Evolutionary conservation across 1,140 invertebrate genomes (phyloP), one percentile per base, ranked within the genome.

Genomic region (Drosophila mayri): DNA sequence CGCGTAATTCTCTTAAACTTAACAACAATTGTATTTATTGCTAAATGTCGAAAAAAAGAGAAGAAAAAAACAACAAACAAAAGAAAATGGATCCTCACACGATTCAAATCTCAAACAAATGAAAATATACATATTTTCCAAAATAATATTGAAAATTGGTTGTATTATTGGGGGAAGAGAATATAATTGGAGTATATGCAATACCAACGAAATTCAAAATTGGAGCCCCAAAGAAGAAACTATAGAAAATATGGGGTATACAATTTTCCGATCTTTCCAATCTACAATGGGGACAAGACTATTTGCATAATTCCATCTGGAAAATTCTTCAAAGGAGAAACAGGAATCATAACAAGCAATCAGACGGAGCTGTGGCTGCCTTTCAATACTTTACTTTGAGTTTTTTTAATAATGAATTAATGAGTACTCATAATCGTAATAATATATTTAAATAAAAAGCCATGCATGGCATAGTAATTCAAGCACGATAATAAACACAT

Each of bases 21-120:
- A 71, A 68, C 41, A 40, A 72, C 52, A 60, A 72, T 49, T 72
- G 72, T 84, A 84, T 84, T 84, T 84, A 84, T 84, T 84, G 72
- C 71, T 71, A 76, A 41, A 79, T 64, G 67, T 71, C 59, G 30
- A 77, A 62, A 41, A 50, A 50, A 58, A 57, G 32, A 44, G 41
- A 73, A 74, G 65, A 70, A 10, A 61, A 55, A 49, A 35, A 75
- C 16, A 16, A 63, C 52, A 68, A 18, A 49, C 28, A 50, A n/a
- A 49, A 59, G 35, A 52, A 54, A 41, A 35, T 54, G 76, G 54
- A 61, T 70, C 22, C 40, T 5, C 4, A 41, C 22, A 55, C 41
- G 57, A 70, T 64, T 38, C 73, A 62, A 62, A 70, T 77, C 75
- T 77, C 75, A 77, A 54, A 77, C 63, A 50, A 62, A 77, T 55